Conservation (phyloP, 2,797 vertebrate species). For the Mormyrops attenuatus region DNA sequence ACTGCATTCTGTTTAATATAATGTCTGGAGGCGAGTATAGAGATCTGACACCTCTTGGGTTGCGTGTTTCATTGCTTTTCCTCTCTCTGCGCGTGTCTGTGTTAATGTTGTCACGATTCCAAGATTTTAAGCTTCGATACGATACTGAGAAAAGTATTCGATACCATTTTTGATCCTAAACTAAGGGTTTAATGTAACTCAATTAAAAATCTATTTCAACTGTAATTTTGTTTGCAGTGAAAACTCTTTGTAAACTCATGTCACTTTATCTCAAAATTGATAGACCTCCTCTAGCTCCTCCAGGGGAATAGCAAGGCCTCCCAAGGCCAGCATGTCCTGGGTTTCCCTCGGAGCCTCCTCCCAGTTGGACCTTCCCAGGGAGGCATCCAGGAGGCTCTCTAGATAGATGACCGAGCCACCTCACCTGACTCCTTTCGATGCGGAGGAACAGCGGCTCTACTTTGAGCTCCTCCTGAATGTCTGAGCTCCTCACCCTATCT, state of each 20-base stretch:
- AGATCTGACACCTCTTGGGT: neutral
- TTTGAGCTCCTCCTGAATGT: neutral
- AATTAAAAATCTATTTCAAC: neutral
- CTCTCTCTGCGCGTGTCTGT: neutral
- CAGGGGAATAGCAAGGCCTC: neutral
- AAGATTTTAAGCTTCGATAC: neutral
- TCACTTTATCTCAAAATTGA: neutral
- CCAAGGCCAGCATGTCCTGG: no score
- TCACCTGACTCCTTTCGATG: neutral
- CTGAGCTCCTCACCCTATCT: neutral
- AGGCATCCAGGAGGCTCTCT: neutral
- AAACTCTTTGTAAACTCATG: neutral
- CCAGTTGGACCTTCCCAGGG: neutral
- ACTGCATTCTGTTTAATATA: neutral
- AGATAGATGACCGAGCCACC: neutral
- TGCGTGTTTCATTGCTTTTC: neutral
- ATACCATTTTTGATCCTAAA: neutral
- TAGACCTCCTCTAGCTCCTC: neutral
- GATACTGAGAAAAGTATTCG: neutral
- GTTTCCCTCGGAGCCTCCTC: neutral
- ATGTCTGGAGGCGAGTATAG: neutral
- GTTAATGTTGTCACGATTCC: neutral
- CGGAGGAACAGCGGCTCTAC: neutral
- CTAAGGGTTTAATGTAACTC: neutral
- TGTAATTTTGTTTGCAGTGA: neutral